phyloP scores from a whole-genome alignment of 2,888 invertebrate species.

The Cheilosia vulpina region DNA sequence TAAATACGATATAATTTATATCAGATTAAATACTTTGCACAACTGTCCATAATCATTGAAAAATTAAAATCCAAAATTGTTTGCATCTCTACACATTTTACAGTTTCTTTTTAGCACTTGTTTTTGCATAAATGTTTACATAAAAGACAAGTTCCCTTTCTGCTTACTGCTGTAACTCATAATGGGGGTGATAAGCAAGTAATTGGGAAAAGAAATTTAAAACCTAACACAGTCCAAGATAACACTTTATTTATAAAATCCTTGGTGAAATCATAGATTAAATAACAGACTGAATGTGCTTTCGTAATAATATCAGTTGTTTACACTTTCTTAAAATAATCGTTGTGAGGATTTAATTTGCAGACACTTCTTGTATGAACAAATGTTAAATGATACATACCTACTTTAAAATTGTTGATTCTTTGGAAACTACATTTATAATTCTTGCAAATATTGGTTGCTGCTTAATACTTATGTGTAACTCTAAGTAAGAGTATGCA shows the following conservation, averaged over 20 bases:
- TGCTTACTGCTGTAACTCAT: no score
- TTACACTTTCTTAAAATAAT: neutral
- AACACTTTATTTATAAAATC: no score
- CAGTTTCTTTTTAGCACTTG: no score
- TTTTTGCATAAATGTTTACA: no score
- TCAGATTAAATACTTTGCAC: neutral
- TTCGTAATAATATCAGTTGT: neutral
- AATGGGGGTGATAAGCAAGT: no score
- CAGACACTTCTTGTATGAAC: slow-evolving; percentile 6
- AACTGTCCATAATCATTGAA: no score
- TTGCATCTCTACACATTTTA: no score
- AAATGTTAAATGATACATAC: slow-evolving; percentile 20
- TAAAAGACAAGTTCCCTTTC: no score
- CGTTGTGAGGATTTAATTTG: neutral
- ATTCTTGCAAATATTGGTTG: slow-evolving; percentile 1
- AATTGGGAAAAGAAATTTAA: no score
- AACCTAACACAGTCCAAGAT: no score
- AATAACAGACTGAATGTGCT: neutral
- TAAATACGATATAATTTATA: neutral
- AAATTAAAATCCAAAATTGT: no score
- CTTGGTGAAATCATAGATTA: no score
- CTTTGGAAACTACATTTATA: slow-evolving; percentile 6
- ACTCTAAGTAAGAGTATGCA: slow-evolving; percentile 6
- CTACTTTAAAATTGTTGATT: slow-evolving; percentile 24
- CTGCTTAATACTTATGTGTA: neutral